Conservation (phyloP, 2,888 invertebrate species). For the Horisme vitalbata region DNA sequence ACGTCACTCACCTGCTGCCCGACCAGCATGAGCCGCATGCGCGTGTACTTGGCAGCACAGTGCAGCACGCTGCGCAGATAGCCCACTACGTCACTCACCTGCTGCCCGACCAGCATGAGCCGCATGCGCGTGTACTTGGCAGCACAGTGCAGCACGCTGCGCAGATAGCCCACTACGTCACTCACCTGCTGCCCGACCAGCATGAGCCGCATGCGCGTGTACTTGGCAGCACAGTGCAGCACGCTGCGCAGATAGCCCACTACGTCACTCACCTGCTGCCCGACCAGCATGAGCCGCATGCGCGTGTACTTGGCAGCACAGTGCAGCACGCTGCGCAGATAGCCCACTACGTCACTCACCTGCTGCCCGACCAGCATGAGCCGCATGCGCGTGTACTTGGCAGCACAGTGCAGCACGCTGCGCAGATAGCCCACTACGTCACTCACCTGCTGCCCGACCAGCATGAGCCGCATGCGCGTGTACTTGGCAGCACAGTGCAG, state of each 20-base stretch:
- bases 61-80: conserved; percentile 93
- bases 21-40: conserved; percentile 97
- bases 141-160: conserved; percentile 92
- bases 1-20: conserved; percentile 95
- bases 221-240: conserved; percentile 93
- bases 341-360: conserved; percentile 95
- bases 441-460: conserved; percentile 94
- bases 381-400: conserved; percentile 97
- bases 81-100: conserved; percentile 95
- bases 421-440: conserved; percentile 96
- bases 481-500: conserved; percentile 95
- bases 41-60: conserved; percentile 95
- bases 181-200: conserved; percentile 95
- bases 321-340: conserved; percentile 92
- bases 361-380: conserved; percentile 95
- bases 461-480: conserved; percentile 97
- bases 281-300: conserved; percentile 96
- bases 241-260: conserved; percentile 95
- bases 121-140: conserved; percentile 97
- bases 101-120: conserved; percentile 94
- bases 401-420: conserved; percentile 92
- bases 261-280: conserved; percentile 95
- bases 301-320: conserved; percentile 96
- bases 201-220: conserved; percentile 98
- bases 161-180: conserved; percentile 95